A percentile compares a stretch with the other conserved stretches of the same genome.
phyloP scores from a whole-genome alignment of 2,797 vertebrate genomes.

The Hoplostethus mediterraneus region DNA sequence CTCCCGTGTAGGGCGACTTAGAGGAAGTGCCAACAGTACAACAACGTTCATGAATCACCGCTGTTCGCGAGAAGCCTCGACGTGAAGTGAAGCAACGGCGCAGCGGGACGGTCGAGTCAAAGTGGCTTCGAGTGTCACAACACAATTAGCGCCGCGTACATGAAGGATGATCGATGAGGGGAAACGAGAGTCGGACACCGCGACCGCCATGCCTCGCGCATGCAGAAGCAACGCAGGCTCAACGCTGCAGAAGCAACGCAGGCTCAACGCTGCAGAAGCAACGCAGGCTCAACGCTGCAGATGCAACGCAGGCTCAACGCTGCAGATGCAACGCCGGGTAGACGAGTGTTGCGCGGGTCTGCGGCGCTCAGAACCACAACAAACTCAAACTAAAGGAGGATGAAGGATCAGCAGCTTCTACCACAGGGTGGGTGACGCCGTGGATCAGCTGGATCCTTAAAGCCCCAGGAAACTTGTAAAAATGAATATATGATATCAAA shows the following conservation, averaged over 20 bases:
- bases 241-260: too few relatives aligned
- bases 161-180: background rate
- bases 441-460: too few relatives aligned
- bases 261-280: too few relatives aligned
- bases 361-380: too few relatives aligned
- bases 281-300: too few relatives aligned
- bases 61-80: background rate
- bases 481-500: too few relatives aligned
- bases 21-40: slow-evolving; percentile 16
- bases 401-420: too few relatives aligned
- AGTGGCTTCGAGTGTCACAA: background rate
- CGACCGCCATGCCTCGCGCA: background rate
- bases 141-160: background rate
- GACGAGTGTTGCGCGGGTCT: too few relatives aligned
- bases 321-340: too few relatives aligned
- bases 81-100: background rate
- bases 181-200: background rate
- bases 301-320: background rate
- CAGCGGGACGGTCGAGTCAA: background rate
- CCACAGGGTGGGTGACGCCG: too few relatives aligned
- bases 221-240: background rate
- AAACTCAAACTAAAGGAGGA: too few relatives aligned
- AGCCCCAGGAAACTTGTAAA: too few relatives aligned
- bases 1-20: background rate
- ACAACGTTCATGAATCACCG: slow-evolving; percentile 46